Evolutionary conservation across 2,888 invertebrate species (phyloP).

Genomic region (Diplazon laetatorius): DNA sequence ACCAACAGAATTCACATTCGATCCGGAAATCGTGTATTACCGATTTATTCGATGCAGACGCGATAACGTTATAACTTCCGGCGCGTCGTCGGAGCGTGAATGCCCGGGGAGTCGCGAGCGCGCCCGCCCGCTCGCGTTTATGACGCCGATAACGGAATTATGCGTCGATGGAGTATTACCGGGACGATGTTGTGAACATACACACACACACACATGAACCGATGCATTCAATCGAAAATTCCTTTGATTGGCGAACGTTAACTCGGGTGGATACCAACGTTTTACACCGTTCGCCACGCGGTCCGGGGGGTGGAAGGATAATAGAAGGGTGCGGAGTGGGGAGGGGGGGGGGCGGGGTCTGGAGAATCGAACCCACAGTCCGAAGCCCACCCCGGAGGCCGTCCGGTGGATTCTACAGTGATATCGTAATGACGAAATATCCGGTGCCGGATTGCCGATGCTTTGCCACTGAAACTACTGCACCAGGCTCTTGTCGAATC

Average conservation of each 20-base stretch:
- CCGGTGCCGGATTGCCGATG: conserved; percentile 40
- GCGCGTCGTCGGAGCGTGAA: conserved; percentile 24
- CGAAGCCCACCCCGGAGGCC: conserved; percentile 13
- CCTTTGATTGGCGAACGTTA: conserved; percentile 26
- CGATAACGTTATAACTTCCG: conserved; percentile 52
- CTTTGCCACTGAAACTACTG: conserved; percentile 2
- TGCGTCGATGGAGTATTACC: conserved; percentile 54
- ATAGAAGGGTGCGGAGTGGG: too few relatives aligned
- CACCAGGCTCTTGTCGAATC: conserved; percentile 20
- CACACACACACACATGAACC: neutral
- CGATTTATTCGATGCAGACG: conserved; percentile 56
- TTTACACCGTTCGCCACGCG: neutral
- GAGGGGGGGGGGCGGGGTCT: too few relatives aligned
- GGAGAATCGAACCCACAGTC: conserved; percentile 10
- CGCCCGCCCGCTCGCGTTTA: too few relatives aligned
- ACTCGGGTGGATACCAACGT: neutral
- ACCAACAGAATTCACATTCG: conserved; percentile 16
- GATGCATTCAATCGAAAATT: conserved; percentile 43
- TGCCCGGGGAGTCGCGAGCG: neutral
- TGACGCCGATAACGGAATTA: conserved; percentile 50
- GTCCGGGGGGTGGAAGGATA: too few relatives aligned
- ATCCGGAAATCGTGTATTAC: conserved; percentile 61
- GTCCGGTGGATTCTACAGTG: conserved; percentile 38
- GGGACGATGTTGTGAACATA: neutral
- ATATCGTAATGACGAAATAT: conserved; percentile 59